Evolutionary conservation across 2,888 invertebrate species (phyloP), one percentile per base, ranked within the genome.

Genomic region (Plagiodera versicolora): DNA sequence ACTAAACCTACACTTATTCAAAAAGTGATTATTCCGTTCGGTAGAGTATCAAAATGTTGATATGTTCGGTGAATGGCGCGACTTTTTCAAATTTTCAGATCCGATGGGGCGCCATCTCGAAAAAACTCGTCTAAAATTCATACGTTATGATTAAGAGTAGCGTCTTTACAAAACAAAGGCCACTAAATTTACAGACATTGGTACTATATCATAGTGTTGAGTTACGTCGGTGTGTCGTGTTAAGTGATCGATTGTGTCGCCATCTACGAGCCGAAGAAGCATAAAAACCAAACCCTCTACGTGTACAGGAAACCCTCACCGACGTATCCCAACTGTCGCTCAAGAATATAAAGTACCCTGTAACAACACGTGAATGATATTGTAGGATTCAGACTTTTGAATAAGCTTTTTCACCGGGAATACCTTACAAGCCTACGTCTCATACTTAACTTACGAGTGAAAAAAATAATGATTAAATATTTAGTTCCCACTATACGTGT

Each of bases 31-130:
- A 14, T 53, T 51, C 35, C 18, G 24, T 58, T 61, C 54, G 55
- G 58, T 58, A 58, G 56, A 58, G 39, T 62, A 62, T 62, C 62
- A 62, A 62, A 62, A 62, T 62, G 51, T 58, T 64, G 63, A 64
- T 64, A 64, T 64, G 63, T 64, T 45, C 58, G 47, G 17, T 28
- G 57, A 55, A 56, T 56, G 57, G 35, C 47, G 49, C 55, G 44
- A 20, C 32, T 20, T 16, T 30, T 24, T 51, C 28, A 39, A 44
- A 48, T 55, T 30, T 10, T 48, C 16, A 45, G 28, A 35, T 55
- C 32, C n/a, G 11, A 56, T 20, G 18, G 20, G 45, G 57, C 55
- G 55, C 28, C 60, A 58, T 20, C 55, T 58, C 18, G 47, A 44
- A 58, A 61, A 62, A 58, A 62, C 44, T 62, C 58, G 39, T 62